These are phyloP conservation scores for Drepana falcataria DNA, from an alignment of 2,888 invertebrate species.

Conservation along the genomic window DNA sequence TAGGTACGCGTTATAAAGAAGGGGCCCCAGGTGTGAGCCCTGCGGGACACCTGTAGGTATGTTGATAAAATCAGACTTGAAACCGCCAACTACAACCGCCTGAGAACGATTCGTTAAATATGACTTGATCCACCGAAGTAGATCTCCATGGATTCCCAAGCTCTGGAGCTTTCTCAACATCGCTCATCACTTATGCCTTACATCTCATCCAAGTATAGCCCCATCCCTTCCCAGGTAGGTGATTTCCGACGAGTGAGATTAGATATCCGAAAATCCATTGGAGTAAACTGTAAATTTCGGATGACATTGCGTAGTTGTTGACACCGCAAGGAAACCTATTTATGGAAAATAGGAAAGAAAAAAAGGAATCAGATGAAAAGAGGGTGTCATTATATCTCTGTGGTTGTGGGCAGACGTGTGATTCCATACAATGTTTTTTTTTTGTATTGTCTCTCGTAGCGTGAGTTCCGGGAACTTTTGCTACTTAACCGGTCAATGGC, in stretches of 20 bases:
- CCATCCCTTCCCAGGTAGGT: constrained; percentile 14
- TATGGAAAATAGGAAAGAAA: too few species aligned
- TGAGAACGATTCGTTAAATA: too few species aligned
- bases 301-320: neutral
- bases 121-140: constrained; percentile 10
- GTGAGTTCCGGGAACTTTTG: too few species aligned
- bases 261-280: neutral
- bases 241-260: neutral
- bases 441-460: too few species aligned
- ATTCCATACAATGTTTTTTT: too few species aligned
- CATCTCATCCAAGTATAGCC: neutral
- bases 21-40: constrained; percentile 17
- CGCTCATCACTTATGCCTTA: neutral
- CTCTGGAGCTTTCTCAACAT: neutral
- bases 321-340: too few species aligned
- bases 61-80: constrained; percentile 8
- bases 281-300: neutral
- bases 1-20: constrained; percentile 15
- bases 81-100: constrained; percentile 10
- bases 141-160: constrained; percentile 9
- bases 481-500: too few species aligned
- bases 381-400: too few species aligned
- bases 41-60: constrained; percentile 18
- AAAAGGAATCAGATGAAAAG: too few species aligned
- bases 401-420: too few species aligned